A percentile compares a stretch with the other conserved stretches of the same genome.
Conservation (phyloP, 2,888 invertebrate species). For the Drosophila villosipedis region DNA sequence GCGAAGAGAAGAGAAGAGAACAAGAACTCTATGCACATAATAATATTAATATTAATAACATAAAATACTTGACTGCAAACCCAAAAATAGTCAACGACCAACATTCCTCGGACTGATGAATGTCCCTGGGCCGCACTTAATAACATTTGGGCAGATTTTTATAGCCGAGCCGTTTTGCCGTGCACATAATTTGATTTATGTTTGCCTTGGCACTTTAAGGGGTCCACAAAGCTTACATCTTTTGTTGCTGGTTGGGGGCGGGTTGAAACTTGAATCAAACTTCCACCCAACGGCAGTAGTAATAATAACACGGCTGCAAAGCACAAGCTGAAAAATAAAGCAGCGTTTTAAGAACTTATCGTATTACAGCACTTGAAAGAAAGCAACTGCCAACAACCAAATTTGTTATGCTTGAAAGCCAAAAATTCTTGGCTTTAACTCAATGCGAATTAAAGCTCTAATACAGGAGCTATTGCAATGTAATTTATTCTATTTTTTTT, state of each 20-base stretch:
- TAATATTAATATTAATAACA: constrained; percentile 79
- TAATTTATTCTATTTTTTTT: background rate
- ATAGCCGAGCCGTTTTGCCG: constrained; percentile 44
- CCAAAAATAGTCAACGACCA: constrained; percentile 44
- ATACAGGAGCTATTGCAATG: background rate
- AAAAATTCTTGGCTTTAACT: background rate
- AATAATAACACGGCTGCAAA: constrained; percentile 8
- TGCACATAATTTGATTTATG: constrained; percentile 76
- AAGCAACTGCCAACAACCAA: background rate
- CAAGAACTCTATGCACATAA: constrained; percentile 57
- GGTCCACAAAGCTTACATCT: background rate
- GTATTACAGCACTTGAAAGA: background rate
- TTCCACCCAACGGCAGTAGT: constrained; percentile 14
- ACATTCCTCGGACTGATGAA: constrained; percentile 41
- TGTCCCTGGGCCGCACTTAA: constrained; percentile 71
- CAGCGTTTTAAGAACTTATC: constrained; percentile 31
- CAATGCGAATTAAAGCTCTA: background rate
- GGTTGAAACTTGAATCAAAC: constrained; percentile 8
- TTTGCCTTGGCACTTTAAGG: background rate
- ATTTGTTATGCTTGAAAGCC: background rate
- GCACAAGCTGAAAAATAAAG: constrained; percentile 18
- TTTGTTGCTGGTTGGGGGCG: background rate
- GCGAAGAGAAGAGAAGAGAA: constrained; percentile 5
- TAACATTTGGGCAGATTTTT: constrained; percentile 66
- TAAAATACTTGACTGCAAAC: constrained; percentile 61